Conservation (phyloP, 2,888 invertebrate genomes). For the Idaea biselata region DNA sequence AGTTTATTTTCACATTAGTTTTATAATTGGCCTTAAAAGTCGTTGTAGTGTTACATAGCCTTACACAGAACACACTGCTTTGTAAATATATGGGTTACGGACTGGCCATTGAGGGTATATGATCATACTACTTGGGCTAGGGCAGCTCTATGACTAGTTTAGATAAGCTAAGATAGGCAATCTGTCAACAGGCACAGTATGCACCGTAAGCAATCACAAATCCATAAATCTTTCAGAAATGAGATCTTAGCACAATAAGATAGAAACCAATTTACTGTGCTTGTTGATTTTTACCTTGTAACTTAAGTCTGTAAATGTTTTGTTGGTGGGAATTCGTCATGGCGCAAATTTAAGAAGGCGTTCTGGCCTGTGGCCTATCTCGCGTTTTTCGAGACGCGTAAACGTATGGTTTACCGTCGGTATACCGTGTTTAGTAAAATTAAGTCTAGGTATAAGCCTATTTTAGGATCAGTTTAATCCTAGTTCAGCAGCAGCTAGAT, state of each 20-base stretch:
- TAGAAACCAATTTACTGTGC: not conserved
- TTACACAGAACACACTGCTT: slow-evolving; percentile 16
- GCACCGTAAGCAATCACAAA: not conserved
- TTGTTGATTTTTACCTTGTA: not conserved
- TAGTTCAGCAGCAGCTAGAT: too few species aligned
- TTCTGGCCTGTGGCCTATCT: not conserved
- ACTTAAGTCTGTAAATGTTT: not conserved
- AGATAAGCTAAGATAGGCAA: slow-evolving; percentile 20
- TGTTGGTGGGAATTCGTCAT: slow-evolving; percentile 3
- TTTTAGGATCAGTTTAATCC: too few species aligned
- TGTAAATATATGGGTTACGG: slow-evolving; percentile 31
- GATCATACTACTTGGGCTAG: slow-evolving; percentile 25
- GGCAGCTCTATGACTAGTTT: slow-evolving; percentile 35
- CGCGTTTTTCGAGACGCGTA: not conserved
- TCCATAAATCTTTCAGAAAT: not conserved
- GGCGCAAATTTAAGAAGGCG: slow-evolving; percentile 20
- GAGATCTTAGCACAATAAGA: not conserved
- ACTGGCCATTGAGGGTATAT: slow-evolving; percentile 34
- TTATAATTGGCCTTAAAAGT: slow-evolving; percentile 11
- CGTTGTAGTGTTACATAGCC: slow-evolving; percentile 13
- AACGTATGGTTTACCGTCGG: too few species aligned
- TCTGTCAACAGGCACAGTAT: slow-evolving; percentile 4
- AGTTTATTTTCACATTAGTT: slow-evolving; percentile 15
- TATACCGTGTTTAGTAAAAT: too few species aligned
- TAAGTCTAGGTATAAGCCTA: too few species aligned